Evolutionary conservation across 2,113 vertebrate species (phyloP).

Genomic region (Seriola aureovittata): DNA sequence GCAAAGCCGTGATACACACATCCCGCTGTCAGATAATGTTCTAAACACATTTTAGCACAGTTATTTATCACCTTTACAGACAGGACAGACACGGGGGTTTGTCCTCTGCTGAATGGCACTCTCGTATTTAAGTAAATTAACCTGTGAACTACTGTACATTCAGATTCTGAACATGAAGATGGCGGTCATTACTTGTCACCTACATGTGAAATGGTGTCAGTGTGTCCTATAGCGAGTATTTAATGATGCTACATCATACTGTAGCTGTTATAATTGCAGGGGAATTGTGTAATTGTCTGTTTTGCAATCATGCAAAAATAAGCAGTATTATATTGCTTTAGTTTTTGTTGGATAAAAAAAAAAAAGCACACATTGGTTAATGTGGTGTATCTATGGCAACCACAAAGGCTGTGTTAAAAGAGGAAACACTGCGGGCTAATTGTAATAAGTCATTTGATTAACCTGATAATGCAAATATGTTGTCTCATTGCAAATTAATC

Average conservation of each 20-base stretch:
- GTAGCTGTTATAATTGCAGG: neutral
- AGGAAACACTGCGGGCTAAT: conserved; percentile 51
- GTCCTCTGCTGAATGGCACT: conserved; percentile 13
- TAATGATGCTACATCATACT: neutral
- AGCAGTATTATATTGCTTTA: neutral
- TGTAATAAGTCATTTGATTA: conserved; percentile 52
- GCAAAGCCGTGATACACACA: conserved; percentile 46
- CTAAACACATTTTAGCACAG: conserved; percentile 3
- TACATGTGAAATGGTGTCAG: neutral
- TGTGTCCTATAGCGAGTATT: conserved; percentile 8
- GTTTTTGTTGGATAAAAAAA: conserved; percentile 24
- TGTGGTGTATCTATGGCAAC: conserved; percentile 63
- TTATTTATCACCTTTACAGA: conserved; percentile 35
- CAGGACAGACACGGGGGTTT: conserved; percentile 11
- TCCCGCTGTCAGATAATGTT: conserved; percentile 41
- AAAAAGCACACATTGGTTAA: conserved; percentile 25
- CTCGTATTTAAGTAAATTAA: conserved; percentile 14
- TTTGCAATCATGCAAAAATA: conserved; percentile 19
- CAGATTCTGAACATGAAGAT: conserved; percentile 20
- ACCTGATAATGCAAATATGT: conserved; percentile 59
- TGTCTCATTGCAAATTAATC: conserved; percentile 35
- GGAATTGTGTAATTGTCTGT: conserved; percentile 27
- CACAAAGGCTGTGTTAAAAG: conserved; percentile 8
- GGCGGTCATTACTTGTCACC: conserved; percentile 5
- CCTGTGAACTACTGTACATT: conserved; percentile 18